A percentile compares a stretch with the other conserved stretches of the same genome.
Evolutionary conservation across 2,888 invertebrate genomes (phyloP).

Genomic region (Eulithis prunata): DNA sequence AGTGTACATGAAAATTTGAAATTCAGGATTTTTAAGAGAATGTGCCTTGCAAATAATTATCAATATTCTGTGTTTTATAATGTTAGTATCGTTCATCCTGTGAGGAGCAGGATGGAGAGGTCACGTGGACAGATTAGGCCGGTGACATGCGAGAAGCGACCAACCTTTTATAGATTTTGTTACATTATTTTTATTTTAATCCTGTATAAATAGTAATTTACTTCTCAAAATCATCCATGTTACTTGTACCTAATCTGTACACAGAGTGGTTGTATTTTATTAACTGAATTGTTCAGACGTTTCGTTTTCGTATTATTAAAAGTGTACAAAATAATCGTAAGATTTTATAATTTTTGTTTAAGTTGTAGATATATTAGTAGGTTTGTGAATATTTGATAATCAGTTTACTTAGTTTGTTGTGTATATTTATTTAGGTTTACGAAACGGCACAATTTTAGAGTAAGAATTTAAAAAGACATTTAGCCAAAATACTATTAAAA

Average conservation of each 20-base stretch:
- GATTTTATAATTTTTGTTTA: conserved; percentile 59
- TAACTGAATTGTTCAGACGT: conserved; percentile 60
- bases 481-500: conserved; percentile 81
- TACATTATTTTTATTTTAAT: conserved; percentile 34
- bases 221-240: conserved; percentile 37
- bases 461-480: conserved; percentile 79
- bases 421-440: conserved; percentile 56
- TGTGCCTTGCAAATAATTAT: conserved; percentile 84
- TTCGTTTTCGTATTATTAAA: conserved; percentile 66
- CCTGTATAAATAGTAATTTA: conserved; percentile 35
- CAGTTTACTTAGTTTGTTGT: conserved; percentile 44
- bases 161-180: conserved; percentile 38
- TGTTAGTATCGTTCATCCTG: conserved; percentile 73
- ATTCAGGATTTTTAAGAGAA: conserved; percentile 83
- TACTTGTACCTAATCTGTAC: conserved; percentile 51
- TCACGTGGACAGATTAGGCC: conserved; percentile 53
- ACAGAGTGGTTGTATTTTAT: conserved; percentile 54
- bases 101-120: conserved; percentile 54
- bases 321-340: conserved; percentile 79
- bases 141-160: conserved; percentile 47
- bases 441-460: conserved; percentile 77
- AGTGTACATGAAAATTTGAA: conserved; percentile 77
- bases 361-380: conserved; percentile 69
- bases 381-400: conserved; percentile 49
- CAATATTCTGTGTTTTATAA: conserved; percentile 82